Percentiles rank a stretch among this genome's conserved stretches.
Evolutionary conservation across 2,888 invertebrate genomes (phyloP).

Genomic region (Cantharis lateralis): DNA sequence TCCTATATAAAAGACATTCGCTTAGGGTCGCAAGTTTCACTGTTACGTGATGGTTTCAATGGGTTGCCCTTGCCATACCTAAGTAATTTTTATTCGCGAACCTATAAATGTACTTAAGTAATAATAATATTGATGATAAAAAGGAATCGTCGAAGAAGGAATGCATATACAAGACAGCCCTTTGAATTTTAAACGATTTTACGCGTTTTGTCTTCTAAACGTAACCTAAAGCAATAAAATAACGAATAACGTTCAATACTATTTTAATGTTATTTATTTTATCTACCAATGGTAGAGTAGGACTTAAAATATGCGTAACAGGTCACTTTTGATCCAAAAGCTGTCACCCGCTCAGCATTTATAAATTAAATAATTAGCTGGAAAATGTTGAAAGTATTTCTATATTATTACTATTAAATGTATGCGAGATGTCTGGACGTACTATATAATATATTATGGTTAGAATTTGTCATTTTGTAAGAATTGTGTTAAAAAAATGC

Average conservation of each 20-base stretch:
- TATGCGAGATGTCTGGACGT: conserved; percentile 50
- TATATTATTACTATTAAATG: conserved; percentile 50
- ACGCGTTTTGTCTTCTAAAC: conserved; percentile 54
- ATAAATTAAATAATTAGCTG: conserved; percentile 53
- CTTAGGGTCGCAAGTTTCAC: conserved; percentile 56
- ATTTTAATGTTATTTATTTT: conserved; percentile 33
- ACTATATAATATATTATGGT: conserved; percentile 43
- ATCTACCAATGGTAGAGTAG: conserved; percentile 23
- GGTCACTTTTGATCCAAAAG: conserved; percentile 55
- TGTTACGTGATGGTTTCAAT: conserved; percentile 46
- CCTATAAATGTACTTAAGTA: neutral
- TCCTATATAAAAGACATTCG: conserved; percentile 53
- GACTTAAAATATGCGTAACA: conserved; percentile 41
- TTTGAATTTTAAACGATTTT: conserved; percentile 25
- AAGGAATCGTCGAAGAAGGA: conserved; percentile 7
- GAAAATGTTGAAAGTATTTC: conserved; percentile 54
- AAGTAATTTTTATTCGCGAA: neutral
- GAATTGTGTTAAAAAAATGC: conserved; percentile 46
- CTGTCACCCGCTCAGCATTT: conserved; percentile 57
- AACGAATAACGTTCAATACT: conserved; percentile 51
- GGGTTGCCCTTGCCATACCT: conserved; percentile 33
- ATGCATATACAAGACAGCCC: conserved; percentile 20
- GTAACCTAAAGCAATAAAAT: conserved; percentile 59
- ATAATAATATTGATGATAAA: neutral
- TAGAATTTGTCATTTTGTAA: conserved; percentile 50